Evolutionary conservation across 2,797 vertebrate species (phyloP).

Genomic region (Dipus sagitta): DNA sequence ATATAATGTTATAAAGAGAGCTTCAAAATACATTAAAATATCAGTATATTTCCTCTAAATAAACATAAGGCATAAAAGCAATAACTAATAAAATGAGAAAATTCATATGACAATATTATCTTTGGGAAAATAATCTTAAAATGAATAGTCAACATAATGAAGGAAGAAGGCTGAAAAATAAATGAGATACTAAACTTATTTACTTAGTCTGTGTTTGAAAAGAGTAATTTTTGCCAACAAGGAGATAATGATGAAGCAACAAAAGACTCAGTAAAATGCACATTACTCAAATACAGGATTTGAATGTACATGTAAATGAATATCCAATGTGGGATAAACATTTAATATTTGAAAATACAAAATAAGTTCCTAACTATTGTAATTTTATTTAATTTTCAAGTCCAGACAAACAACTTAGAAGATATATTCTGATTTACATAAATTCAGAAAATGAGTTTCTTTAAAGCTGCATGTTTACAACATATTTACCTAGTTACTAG

Average conservation of each 20-base stretch:
- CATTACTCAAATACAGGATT: conserved; percentile 59
- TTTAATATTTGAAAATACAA: conserved; percentile 62
- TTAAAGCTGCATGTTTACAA: conserved; percentile 56
- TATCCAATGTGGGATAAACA: conserved; percentile 14
- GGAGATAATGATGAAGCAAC: conserved; percentile 55
- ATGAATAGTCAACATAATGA: conserved; percentile 36
- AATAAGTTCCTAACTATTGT: conserved; percentile 64
- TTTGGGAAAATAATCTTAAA: conserved; percentile 39
- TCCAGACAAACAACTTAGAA: conserved; percentile 50
- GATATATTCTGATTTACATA: conserved; percentile 67
- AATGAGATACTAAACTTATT: conserved; percentile 41
- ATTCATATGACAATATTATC: neutral
- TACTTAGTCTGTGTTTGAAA: conserved; percentile 50
- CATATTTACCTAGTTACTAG: conserved; percentile 49
- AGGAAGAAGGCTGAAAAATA: conserved; percentile 25
- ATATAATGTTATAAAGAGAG: neutral
- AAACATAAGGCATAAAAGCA: conserved; percentile 45
- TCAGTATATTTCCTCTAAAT: conserved; percentile 10
- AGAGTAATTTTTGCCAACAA: conserved; percentile 34
- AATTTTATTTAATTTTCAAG: conserved; percentile 69
- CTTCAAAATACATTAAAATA: neutral
- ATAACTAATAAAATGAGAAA: neutral
- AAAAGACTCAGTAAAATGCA: conserved; percentile 16
- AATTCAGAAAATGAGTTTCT: conserved; percentile 63
- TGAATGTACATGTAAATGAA: conserved; percentile 55